phyloP scores from a whole-genome alignment of 1,140 invertebrate genomes.

The Tetragnatha versicolor region DNA sequence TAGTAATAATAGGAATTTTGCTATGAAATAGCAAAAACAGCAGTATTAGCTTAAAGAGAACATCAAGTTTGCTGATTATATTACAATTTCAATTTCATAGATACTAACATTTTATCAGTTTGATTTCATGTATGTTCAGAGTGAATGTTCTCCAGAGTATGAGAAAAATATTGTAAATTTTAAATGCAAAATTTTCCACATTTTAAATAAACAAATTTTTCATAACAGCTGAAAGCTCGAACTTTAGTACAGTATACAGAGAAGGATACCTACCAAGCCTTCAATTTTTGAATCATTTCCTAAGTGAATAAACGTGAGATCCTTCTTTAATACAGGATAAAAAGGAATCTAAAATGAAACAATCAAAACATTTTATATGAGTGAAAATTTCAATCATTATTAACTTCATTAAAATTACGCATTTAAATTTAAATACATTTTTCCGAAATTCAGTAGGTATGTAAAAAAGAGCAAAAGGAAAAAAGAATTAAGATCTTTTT shows the following conservation, averaged over 20 bases:
- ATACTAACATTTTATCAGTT: no score
- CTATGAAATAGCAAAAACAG: background rate
- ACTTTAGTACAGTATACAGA: no score
- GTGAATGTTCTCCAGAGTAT: no score
- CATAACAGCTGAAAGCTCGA: no score
- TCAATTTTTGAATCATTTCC: conserved; percentile 96
- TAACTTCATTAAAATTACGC: background rate
- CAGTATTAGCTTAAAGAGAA: background rate
- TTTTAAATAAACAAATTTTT: no score
- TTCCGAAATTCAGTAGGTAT: no score
- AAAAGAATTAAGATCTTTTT: background rate
- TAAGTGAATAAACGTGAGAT: conserved; percentile 96
- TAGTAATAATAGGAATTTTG: background rate
- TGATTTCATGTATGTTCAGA: no score
- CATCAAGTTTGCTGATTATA: background rate
- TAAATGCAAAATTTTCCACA: no score
- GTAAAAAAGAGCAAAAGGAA: background rate
- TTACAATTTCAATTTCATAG: no score
- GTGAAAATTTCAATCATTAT: background rate
- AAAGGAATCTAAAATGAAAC: conserved; percentile 78
- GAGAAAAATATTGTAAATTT: no score
- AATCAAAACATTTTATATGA: background rate
- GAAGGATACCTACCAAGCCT: conserved; percentile 59
- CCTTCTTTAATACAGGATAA: conserved; percentile 95
- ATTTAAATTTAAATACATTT: background rate